phyloP scores from a whole-genome alignment of 2,888 invertebrate genomes.

The Cremastinae sp. region DNA sequence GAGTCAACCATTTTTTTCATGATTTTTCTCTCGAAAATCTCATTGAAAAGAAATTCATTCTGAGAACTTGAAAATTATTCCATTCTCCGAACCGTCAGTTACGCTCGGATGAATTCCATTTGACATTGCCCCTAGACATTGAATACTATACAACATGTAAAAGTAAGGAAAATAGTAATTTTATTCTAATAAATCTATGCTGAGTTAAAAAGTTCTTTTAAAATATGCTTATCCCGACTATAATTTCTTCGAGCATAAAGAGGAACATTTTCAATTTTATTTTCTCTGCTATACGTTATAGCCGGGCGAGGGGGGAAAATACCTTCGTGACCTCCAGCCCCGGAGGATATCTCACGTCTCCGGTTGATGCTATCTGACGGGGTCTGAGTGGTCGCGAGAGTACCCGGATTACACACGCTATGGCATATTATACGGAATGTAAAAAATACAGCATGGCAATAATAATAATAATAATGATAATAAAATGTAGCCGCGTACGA shows the following conservation, averaged over 20 bases:
- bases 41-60: not conserved
- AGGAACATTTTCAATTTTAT: not conserved
- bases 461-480: no score
- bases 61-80: not conserved
- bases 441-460: slow-evolving; percentile 40
- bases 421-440: slow-evolving; percentile 13
- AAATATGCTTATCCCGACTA: slow-evolving; percentile 9
- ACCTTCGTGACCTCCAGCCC: slow-evolving; percentile 31
- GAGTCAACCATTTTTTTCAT: no score
- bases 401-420: slow-evolving; percentile 49
- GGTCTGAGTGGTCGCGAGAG: slow-evolving; percentile 28
- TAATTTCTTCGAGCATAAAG: not conserved
- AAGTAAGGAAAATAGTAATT: not conserved
- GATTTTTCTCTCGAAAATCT: no score
- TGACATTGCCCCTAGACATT: not conserved
- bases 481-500: not conserved
- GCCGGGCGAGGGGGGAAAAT: slow-evolving; percentile 5
- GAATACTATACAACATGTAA: not conserved
- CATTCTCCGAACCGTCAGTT: not conserved
- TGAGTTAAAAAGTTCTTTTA: not conserved
- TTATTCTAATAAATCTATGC: not conserved
- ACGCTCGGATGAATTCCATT: not conserved
- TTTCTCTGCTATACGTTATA: slow-evolving; percentile 15
- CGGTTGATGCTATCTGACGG: slow-evolving; percentile 18
- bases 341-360: slow-evolving; percentile 24